Evolutionary conservation across 2,888 invertebrate species (phyloP).

Genomic region (Clistopyga incitator): DNA sequence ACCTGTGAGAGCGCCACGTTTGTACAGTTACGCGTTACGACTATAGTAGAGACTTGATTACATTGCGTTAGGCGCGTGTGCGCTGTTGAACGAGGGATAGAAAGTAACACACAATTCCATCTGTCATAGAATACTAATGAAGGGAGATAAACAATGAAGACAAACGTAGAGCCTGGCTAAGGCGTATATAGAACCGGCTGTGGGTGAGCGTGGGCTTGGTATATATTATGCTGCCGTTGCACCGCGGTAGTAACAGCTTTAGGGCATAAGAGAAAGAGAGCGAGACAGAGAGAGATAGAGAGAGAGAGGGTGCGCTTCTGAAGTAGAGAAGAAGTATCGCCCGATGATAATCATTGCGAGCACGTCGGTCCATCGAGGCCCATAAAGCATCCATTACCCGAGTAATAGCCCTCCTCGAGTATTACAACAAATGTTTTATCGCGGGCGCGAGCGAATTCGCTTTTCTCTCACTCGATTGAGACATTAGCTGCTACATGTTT

Average conservation of each 20-base stretch:
- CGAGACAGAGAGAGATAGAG: too few species aligned
- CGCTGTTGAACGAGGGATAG: constrained; percentile 53
- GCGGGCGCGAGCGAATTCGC: constrained; percentile 50
- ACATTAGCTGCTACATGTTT: constrained; percentile 63
- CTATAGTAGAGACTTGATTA: constrained; percentile 38
- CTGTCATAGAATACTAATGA: constrained; percentile 67
- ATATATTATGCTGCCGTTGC: constrained; percentile 46
- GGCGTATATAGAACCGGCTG: constrained; percentile 57
- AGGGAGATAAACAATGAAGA: constrained; percentile 66
- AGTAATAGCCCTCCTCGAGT: constrained; percentile 66
- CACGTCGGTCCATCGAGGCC: constrained; percentile 65
- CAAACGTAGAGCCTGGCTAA: constrained; percentile 54
- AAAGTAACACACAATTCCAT: constrained; percentile 64
- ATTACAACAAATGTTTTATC: constrained; percentile 69
- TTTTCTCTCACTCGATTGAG: constrained; percentile 64
- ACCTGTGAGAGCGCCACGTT: constrained; percentile 14
- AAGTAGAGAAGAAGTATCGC: constrained; percentile 59
- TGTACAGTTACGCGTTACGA: constrained; percentile 27
- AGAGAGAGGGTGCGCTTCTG: constrained; percentile 22
- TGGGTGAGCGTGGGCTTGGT: constrained; percentile 65
- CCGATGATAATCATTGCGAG: constrained; percentile 69
- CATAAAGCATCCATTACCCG: constrained; percentile 69
- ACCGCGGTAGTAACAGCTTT: constrained; percentile 50
- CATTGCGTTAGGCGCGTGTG: constrained; percentile 36
- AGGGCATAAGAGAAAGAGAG: constrained; percentile 40